Evolutionary conservation across 2,888 invertebrate species (phyloP).

Genomic region (Xylophagus ater): DNA sequence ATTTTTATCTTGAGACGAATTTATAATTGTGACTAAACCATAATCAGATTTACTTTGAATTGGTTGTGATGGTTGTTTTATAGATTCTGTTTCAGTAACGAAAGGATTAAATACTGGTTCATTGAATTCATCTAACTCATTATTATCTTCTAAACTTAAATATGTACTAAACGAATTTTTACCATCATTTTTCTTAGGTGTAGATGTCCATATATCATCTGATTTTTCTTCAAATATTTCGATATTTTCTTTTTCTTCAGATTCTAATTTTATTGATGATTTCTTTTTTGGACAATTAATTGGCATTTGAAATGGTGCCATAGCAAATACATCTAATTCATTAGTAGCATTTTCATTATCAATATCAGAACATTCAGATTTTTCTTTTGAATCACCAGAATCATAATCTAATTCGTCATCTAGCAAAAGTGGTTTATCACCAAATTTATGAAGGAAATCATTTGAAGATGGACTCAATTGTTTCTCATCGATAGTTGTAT

Average conservation of each 20-base stretch:
- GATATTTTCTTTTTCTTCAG: neutral
- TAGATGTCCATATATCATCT: slow-evolving; percentile 36
- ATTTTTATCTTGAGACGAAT: slow-evolving; percentile 8
- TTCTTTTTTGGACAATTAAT: slow-evolving; percentile 21
- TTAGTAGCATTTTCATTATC: slow-evolving; percentile 25
- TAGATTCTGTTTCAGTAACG: slow-evolving; percentile 19
- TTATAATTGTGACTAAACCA: slow-evolving; percentile 28
- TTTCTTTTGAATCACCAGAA: slow-evolving; percentile 28
- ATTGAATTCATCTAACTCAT: slow-evolving; percentile 33
- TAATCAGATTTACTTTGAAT: slow-evolving; percentile 22
- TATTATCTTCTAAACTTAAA: slow-evolving; percentile 18
- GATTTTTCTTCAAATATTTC: slow-evolving; percentile 18
- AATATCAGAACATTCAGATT: slow-evolving; percentile 30
- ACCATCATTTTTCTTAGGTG: slow-evolving; percentile 24
- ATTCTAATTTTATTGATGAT: slow-evolving; percentile 8
- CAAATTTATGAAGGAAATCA: slow-evolving; percentile 63
- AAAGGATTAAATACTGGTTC: slow-evolving; percentile 38
- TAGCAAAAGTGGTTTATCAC: slow-evolving; percentile 59
- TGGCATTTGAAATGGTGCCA: slow-evolving; percentile 51
- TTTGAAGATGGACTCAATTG: slow-evolving; percentile 40
- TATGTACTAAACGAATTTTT: slow-evolving; percentile 6
- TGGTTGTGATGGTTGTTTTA: slow-evolving; percentile 10
- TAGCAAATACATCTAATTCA: slow-evolving; percentile 54
- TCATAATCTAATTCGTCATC: slow-evolving; percentile 68
- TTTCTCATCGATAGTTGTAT: slow-evolving; percentile 38